These are phyloP conservation scores for Cirrhinus molitorella DNA, from an alignment of 2,797 vertebrate species.

Conservation along the genomic window DNA sequence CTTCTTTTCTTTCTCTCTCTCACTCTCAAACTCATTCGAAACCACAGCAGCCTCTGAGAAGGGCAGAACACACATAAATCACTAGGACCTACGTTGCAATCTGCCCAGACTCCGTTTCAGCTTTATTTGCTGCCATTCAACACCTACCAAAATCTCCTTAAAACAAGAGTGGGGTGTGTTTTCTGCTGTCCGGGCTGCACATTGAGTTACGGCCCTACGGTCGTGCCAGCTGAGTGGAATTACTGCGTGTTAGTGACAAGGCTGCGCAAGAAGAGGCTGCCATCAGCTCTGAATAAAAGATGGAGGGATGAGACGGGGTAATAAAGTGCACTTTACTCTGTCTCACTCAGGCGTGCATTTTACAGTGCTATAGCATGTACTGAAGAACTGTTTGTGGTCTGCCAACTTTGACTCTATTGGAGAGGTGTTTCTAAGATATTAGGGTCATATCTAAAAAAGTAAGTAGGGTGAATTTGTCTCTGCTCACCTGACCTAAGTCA, in stretches of 20 bases:
- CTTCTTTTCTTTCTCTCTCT: conserved; percentile 43
- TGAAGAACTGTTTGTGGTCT: not conserved
- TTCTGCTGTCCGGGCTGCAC: conserved; percentile 60
- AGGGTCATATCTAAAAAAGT: not conserved
- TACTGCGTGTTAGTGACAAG: conserved; percentile 73
- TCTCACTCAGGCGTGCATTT: not conserved
- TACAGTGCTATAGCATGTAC: not conserved
- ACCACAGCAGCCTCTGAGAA: conserved; percentile 65
- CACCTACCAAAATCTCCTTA: conserved; percentile 64
- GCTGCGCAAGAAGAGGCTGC: conserved; percentile 54
- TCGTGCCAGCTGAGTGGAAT: conserved; percentile 66
- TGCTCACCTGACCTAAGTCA: not conserved
- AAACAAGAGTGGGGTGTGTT: conserved; percentile 63
- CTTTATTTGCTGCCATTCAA: conserved; percentile 70
- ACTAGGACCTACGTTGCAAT: conserved; percentile 59
- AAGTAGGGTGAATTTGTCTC: not conserved
- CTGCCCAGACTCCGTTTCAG: conserved; percentile 65
- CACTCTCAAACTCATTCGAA: conserved; percentile 53
- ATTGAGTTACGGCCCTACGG: conserved; percentile 49
- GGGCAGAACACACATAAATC: conserved; percentile 67
- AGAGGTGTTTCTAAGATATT: not conserved
- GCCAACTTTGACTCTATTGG: not conserved
- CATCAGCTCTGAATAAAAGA: conserved; percentile 54
- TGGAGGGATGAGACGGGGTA: conserved; percentile 31
- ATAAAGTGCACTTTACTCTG: conserved; percentile 30